Evolutionary conservation across 2,888 invertebrate species (phyloP), one percentile per base, ranked within the genome.

Genomic region (Platycheirus rosarum): DNA sequence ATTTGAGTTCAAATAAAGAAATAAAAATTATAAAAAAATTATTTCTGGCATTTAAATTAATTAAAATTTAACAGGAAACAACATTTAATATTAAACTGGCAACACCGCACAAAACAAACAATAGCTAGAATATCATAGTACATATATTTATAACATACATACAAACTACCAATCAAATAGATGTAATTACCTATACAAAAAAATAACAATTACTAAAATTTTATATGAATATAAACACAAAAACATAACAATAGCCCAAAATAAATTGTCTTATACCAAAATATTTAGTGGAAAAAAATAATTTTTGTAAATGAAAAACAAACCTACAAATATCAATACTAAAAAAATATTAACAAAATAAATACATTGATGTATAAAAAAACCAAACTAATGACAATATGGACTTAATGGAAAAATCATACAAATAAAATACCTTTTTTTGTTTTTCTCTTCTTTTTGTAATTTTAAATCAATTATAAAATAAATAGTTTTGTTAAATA

Each of bases 301-400:
- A 42, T 62, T 78, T 78, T 70, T 75, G 18, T 70, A 65, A 32
- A 48, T 4, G 35, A 16, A 29, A 51, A 69, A 51, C 32, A 51
- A 66, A 16, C 0, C 9, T 14, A 26, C 23, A 6, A 2, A 23
- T 6, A 13, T 6, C 23, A 48, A n/a, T 6, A 23, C 0, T 40
- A 71, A 11, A 13, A 35, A 51, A 18, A 35, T 48, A 18, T 66
- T 8, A 18, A 32, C 23, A 68, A 53, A 69, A 66, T 6, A 63
- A 74, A 57, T 29, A 65, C 8, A 55, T 53, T 2, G 16, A 20
- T 40, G 42, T 42, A 62, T 40, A 63, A 76, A 57, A 51, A 73
- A 80, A 68, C 69, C 74, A 70, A 80, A 80, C 74, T 62, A 84
- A 73, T 75, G 75, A 84, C 76, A 80, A 80, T 80, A 80, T 53